These are phyloP conservation scores for Meda fulgida DNA, from an alignment of 2,797 vertebrate genomes.

Conservation along the genomic window DNA sequence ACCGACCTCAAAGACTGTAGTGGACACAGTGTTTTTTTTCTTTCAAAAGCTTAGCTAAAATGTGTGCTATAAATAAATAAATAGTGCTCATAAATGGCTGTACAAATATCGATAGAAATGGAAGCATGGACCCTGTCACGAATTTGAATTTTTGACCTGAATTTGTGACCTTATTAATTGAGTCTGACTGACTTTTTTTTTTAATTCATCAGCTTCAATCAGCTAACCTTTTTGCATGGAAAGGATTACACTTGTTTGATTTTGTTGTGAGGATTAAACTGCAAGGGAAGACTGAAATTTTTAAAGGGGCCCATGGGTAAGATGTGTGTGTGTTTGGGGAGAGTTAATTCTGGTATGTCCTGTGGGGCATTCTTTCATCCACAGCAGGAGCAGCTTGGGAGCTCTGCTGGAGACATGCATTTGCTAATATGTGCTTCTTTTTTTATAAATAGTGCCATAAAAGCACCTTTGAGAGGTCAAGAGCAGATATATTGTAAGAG, in stretches of 20 bases:
- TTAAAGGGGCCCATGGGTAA: conserved; percentile 4
- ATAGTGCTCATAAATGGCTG: background rate
- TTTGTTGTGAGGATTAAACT: conserved; percentile 3
- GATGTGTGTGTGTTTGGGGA: conserved; percentile 6
- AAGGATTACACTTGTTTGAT: conserved; percentile 5
- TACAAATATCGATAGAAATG: background rate
- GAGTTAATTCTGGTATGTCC: conserved; percentile 24
- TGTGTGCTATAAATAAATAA: background rate
- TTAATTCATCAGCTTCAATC: background rate
- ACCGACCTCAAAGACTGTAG: background rate
- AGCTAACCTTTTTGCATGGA: background rate
- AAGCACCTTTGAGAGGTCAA: conserved; percentile 1
- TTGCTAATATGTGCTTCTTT: conserved; percentile 31
- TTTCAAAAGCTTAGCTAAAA: background rate
- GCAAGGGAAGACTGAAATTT: background rate
- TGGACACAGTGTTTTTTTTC: background rate
- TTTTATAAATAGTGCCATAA: background rate
- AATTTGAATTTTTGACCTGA: too few species aligned
- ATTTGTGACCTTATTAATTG: background rate
- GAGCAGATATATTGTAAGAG: conserved; percentile 24
- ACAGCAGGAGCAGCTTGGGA: background rate
- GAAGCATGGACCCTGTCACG: background rate
- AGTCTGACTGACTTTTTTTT: background rate
- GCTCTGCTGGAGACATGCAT: background rate
- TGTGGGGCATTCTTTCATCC: conserved; percentile 37